phyloP scores from a whole-genome alignment of 2,113 vertebrate genomes.

The Lutjanus erythropterus region DNA sequence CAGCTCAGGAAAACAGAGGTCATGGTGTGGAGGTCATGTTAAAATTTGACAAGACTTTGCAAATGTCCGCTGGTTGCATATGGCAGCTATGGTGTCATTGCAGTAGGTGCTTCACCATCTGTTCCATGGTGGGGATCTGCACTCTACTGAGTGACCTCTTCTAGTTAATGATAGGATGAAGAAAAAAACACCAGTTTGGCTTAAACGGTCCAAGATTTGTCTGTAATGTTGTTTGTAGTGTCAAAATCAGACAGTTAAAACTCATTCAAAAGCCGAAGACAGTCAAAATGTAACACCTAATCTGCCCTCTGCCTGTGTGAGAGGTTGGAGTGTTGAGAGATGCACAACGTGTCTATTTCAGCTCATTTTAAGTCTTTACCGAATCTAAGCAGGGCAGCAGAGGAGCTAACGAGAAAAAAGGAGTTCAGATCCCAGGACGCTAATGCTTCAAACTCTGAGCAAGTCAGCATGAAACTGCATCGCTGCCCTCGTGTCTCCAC shows the following conservation, averaged over 20 bases:
- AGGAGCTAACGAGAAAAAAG: constrained; percentile 30
- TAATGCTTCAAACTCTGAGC: constrained; percentile 11
- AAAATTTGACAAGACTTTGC: too few relatives aligned
- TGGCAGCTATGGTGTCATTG: too few relatives aligned
- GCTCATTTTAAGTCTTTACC: constrained; percentile 12
- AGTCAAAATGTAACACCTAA: neutral
- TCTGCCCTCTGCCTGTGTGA: neutral
- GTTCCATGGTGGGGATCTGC: too few relatives aligned
- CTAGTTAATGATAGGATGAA: too few relatives aligned
- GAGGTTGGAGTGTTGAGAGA: neutral
- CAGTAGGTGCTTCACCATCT: too few relatives aligned
- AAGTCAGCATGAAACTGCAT: constrained; percentile 13
- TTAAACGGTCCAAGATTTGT: neutral
- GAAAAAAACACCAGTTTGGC: neutral
- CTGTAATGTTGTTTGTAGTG: neutral
- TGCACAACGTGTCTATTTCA: neutral
- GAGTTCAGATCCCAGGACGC: constrained; percentile 33
- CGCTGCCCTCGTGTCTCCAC: neutral
- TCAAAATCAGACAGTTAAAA: neutral
- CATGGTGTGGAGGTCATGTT: too few relatives aligned
- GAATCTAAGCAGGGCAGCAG: constrained; percentile 17
- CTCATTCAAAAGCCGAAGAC: neutral
- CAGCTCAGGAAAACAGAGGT: too few relatives aligned
- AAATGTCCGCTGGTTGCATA: too few relatives aligned
- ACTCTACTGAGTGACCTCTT: too few relatives aligned